Evolutionary conservation across 1,140 invertebrate species (phyloP).

Genomic region (Bursaphelenchus mucronatus): DNA sequence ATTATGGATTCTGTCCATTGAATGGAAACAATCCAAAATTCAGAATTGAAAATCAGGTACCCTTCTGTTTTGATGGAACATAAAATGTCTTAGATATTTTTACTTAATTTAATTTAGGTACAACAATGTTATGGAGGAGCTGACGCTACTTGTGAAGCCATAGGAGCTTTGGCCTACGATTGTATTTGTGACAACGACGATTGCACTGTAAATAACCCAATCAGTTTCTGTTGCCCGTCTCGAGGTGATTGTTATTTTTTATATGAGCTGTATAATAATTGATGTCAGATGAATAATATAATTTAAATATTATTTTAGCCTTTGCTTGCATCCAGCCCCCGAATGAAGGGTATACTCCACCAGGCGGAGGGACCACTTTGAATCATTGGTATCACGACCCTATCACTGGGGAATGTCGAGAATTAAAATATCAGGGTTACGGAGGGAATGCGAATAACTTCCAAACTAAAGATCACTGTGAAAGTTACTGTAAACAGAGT

Average conservation of each 20-base stretch:
- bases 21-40: constrained; percentile 61
- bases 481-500: constrained; percentile 61
- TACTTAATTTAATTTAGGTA: constrained; percentile 29
- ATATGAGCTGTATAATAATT: constrained; percentile 6
- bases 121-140: constrained; percentile 60
- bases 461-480: constrained; percentile 60
- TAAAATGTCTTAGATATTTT: neutral
- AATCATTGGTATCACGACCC: constrained; percentile 61
- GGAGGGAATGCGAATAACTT: constrained; percentile 56
- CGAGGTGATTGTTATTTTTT: constrained; percentile 33
- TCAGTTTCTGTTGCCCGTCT: constrained; percentile 60
- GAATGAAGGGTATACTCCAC: constrained; percentile 60
- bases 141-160: constrained; percentile 59
- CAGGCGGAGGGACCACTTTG: constrained; percentile 56
- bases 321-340: constrained; percentile 60
- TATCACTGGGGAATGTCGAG: constrained; percentile 57
- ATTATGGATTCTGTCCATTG: constrained; percentile 59
- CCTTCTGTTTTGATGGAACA: neutral
- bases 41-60: constrained; percentile 58
- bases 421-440: constrained; percentile 59
- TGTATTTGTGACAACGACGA: constrained; percentile 60
- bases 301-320: constrained; percentile 38
- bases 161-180: constrained; percentile 57
- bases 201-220: constrained; percentile 60
- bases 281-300: constrained; percentile 7